Evolutionary conservation across 2,797 vertebrate species (phyloP).

Genomic region (Thalassophryne amazonica): DNA sequence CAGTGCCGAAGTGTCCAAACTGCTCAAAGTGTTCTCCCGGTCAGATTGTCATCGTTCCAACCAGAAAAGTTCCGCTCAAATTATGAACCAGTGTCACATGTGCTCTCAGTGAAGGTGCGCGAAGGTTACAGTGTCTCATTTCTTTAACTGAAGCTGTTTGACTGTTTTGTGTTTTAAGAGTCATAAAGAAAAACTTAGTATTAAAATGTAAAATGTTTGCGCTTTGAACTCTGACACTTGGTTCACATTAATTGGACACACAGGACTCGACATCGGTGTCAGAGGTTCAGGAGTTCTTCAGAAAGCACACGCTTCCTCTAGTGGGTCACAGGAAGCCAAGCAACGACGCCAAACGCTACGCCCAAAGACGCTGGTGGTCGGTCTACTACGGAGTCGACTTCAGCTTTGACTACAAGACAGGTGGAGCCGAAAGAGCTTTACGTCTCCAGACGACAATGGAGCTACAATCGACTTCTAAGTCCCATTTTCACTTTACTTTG

Average conservation of each 20-base stretch:
- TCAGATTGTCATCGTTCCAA: conserved; percentile 85
- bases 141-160: too few species aligned
- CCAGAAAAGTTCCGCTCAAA: conserved; percentile 94
- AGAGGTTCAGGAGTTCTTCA: conserved; percentile 85
- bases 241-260: conserved; percentile 20
- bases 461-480: conserved; percentile 75
- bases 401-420: conserved; percentile 91
- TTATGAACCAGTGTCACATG: conserved; percentile 77
- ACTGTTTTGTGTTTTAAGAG: not conserved
- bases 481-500: not conserved
- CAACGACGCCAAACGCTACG: conserved; percentile 90
- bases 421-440: conserved; percentile 67
- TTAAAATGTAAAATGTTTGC: too few species aligned
- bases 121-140: not conserved
- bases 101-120: conserved; percentile 83
- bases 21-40: conserved; percentile 84
- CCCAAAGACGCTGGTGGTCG: conserved; percentile 87
- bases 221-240: conserved; percentile 34
- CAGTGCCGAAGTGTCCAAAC: conserved; percentile 82
- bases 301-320: conserved; percentile 83
- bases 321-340: conserved; percentile 93
- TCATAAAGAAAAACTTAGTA: too few species aligned
- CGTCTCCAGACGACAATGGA: conserved; percentile 70
- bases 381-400: conserved; percentile 96
- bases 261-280: conserved; percentile 81